Conservation (phyloP, 1,140 invertebrate genomes). For the Babylonia areolata region DNA sequence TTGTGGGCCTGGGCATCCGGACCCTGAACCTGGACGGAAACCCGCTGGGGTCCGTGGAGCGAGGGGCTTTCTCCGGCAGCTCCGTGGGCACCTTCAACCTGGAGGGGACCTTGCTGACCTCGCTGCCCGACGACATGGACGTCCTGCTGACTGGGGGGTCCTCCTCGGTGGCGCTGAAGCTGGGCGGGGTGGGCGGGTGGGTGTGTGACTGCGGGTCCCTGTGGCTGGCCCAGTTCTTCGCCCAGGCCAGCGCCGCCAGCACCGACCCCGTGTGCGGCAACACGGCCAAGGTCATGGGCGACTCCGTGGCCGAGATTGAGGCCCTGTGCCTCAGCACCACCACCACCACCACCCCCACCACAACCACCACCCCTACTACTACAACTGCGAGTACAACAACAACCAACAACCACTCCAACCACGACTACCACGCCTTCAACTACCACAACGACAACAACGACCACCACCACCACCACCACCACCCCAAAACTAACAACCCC, state of each 20-base stretch:
- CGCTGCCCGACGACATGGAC: conserved; percentile 53
- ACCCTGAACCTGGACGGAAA: conserved; percentile 50
- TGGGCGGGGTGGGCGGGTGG: conserved; percentile 43
- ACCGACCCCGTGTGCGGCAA: conserved; percentile 8
- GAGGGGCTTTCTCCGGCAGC: conserved; percentile 48
- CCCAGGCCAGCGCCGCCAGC: conserved; percentile 2
- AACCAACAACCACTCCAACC: conserved; percentile 2
- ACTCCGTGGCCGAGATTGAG: conserved; percentile 16
- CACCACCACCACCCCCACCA: conserved; percentile 10
- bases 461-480: not conserved
- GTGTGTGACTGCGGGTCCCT: conserved; percentile 59
- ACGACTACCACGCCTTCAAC: conserved; percentile 30
- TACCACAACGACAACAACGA: conserved; percentile 29
- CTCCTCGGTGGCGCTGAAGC: conserved; percentile 34
- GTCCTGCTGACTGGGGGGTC: conserved; percentile 30
- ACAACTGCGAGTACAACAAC: conserved; percentile 34
- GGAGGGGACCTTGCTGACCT: conserved; percentile 46
- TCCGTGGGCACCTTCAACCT: conserved; percentile 47
- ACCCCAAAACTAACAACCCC: not conserved
- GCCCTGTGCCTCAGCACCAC: conserved; percentile 21
- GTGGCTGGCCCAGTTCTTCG: conserved; percentile 56
- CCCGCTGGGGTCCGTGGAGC: conserved; percentile 43
- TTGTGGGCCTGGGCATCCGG: conserved; percentile 15
- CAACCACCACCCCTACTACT: conserved; percentile 17
- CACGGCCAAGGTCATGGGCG: not conserved